Conservation (phyloP, 2,113 vertebrate species). For the Thalassarche chlororhynchos region DNA sequence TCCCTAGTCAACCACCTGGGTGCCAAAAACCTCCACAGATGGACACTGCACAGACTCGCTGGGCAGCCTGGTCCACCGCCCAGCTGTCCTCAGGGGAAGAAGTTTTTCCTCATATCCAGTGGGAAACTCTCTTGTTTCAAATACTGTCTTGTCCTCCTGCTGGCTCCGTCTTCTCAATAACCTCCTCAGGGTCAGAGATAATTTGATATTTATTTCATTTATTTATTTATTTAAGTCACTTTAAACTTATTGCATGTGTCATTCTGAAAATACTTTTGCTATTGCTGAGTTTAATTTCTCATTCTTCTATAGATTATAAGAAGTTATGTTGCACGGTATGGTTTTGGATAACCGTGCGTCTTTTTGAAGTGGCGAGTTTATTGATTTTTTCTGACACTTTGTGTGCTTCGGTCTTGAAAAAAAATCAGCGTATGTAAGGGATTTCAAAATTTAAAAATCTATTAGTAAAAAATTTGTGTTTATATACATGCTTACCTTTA, state of each 20-base stretch:
- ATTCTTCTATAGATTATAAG: background rate
- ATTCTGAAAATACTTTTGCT: background rate
- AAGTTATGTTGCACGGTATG: background rate
- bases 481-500: background rate
- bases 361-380: background rate
- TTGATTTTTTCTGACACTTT: background rate
- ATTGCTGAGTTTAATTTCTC: background rate
- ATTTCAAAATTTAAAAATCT: background rate
- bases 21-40: fast-evolving
- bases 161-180: background rate
- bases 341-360: background rate
- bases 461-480: background rate
- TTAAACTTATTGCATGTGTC: background rate
- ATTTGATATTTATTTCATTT: background rate
- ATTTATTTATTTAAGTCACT: background rate
- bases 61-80: background rate
- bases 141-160: background rate
- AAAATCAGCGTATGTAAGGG: background rate
- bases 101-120: background rate
- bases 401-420: background rate
- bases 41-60: fast-evolving
- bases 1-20: background rate
- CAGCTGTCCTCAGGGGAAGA: background rate
- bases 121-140: background rate
- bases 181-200: background rate